Percentiles rank a stretch among this genome's conserved stretches.
phyloP scores from a whole-genome alignment of 2,888 invertebrate genomes.

The Coenonympha arcania region DNA sequence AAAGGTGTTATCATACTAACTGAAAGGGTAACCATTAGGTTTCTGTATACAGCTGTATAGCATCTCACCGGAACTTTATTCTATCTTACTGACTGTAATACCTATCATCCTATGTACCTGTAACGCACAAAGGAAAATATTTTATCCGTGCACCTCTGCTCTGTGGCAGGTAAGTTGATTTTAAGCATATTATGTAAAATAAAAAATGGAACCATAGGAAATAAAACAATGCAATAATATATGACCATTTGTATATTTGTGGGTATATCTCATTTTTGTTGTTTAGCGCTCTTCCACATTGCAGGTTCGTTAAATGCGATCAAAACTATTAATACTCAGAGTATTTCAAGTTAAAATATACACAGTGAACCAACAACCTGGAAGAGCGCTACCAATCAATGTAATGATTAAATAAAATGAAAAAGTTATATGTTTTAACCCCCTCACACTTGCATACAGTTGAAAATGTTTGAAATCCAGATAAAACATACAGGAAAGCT shows the following conservation, averaged over 20 bases:
- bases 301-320: not conserved
- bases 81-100: too few species aligned
- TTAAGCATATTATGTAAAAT: too few species aligned
- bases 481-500: not conserved
- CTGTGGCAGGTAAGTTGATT: too few species aligned
- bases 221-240: not conserved
- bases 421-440: not conserved
- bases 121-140: too few species aligned
- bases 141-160: too few species aligned
- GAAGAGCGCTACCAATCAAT: conserved; percentile 22
- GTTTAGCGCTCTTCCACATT: conserved; percentile 21
- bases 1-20: too few species aligned
- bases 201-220: not conserved
- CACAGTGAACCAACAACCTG: conserved; percentile 5
- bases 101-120: too few species aligned
- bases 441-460: conserved; percentile 1
- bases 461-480: not conserved
- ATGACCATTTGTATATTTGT: not conserved
- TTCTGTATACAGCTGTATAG: too few species aligned
- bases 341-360: not conserved
- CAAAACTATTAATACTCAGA: too few species aligned
- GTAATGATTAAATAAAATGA: not conserved
- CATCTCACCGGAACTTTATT: too few species aligned
- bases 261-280: not conserved
- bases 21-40: too few species aligned